Evolutionary conservation across 2,797 vertebrate species (phyloP), one percentile per base, ranked within the genome.

Genomic region (Hypotaenidia philippensis): DNA sequence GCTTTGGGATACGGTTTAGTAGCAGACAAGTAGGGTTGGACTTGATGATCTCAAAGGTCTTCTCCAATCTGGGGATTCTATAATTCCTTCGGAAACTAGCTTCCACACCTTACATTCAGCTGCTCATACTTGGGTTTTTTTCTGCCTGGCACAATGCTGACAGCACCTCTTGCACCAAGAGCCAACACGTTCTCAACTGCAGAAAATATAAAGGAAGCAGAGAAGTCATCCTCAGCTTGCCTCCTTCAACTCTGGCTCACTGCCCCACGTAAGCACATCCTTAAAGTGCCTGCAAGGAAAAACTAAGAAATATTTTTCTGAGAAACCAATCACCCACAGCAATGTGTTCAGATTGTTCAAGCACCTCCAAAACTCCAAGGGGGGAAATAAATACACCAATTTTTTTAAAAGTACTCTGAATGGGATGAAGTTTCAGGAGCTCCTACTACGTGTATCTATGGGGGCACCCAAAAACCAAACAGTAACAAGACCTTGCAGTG

Each of bases 161-260:
- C 53, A 79, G 83, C 80, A 63, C 61, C 5, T 75, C 91, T 89
- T 52, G 9, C 71, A 41, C 31, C 2, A 5, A 5, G 66, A 89
- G 87, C 55, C 61, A 64, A 76, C 59, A 38, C 64, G 13, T 76
- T 74, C 75, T 60, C 74, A 45, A 5, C 60, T 1, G 6, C n/a
- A 57, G 77, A 57, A 75, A 75, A 59, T 41, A 83, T 65, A 86
- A 85, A 57, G 57, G 45, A 71, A 65, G 87, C 52, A 49, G 49
- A 80, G 78, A 50, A 86, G 29, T 7, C 56, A 80, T 19, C 64
- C 76, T n/a, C 11, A 34, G 55, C 64, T 52, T 56, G 49, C 32
- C 72, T 57, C 86, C 77, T 41, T 19, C 29, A 13, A 20, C 71
- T 72, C 78, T 27, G 47, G 47, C 68, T 93, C 71, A 11, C 32